Percentiles rank a stretch among this genome's conserved stretches.
These are phyloP conservation scores for Tenthredo distinguenda DNA, from an alignment of 2,888 invertebrate species.

Conservation along the genomic window DNA sequence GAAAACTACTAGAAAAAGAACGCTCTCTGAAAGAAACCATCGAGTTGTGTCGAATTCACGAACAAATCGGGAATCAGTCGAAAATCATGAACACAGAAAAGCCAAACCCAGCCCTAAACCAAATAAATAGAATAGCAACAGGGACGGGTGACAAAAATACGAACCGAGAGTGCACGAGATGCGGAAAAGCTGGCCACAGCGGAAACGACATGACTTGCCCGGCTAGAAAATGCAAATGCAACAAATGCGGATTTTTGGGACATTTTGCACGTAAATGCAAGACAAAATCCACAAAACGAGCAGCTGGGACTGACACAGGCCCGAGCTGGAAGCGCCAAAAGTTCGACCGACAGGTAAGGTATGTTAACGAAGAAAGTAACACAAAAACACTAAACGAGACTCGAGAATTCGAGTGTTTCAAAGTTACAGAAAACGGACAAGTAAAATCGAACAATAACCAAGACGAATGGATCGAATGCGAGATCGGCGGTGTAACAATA, in stretches of 20 bases:
- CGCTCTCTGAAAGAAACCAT: conserved; percentile 44
- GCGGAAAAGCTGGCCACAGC: background rate
- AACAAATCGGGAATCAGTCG: conserved; percentile 30
- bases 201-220: background rate
- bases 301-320: background rate
- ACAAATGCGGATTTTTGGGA: background rate
- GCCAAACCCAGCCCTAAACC: background rate
- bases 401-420: conserved; percentile 2
- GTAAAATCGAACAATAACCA: background rate
- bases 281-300: background rate
- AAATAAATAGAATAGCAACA: background rate
- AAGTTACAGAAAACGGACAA: background rate
- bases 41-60: conserved; percentile 51
- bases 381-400: background rate
- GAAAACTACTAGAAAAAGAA: conserved; percentile 47
- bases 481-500: conserved; percentile 56
- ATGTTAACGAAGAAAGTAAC: background rate
- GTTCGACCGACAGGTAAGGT: background rate
- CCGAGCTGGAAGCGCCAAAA: background rate
- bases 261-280: background rate
- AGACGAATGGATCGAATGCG: background rate
- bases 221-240: background rate
- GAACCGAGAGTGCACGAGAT: background rate
- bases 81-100: conserved; percentile 43
- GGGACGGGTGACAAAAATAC: background rate